A percentile compares a stretch with the other conserved stretches of the same genome.
phyloP scores from a whole-genome alignment of 2,888 invertebrate genomes.

The Zhengitettix transpicula region DNA sequence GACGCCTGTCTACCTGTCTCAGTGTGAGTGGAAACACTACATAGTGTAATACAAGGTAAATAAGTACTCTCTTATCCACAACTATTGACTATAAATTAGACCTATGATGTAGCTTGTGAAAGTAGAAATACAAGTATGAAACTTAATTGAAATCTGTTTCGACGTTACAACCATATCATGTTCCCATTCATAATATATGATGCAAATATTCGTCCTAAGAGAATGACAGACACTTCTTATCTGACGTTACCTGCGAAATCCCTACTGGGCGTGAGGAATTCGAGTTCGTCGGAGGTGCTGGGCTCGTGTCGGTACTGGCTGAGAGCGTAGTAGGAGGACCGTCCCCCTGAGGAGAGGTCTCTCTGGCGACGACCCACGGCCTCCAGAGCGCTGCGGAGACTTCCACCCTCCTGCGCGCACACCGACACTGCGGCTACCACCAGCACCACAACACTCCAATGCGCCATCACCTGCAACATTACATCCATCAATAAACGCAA shows the following conservation, averaged over 20 bases:
- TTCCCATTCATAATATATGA: no score
- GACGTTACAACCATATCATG: no score
- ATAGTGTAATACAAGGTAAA: no score
- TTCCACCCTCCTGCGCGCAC: slow-evolving; percentile 18
- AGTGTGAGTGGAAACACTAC: no score
- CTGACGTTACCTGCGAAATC: slow-evolving; percentile 2
- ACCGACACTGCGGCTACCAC: neutral
- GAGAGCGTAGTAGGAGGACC: slow-evolving; percentile 1
- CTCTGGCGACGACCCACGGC: slow-evolving; percentile 35
- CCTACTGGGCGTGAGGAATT: slow-evolving; percentile 13
- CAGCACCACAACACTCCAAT: neutral
- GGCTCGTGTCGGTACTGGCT: slow-evolving; percentile 1
- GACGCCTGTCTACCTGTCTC: no score
- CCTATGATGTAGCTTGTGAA: no score
- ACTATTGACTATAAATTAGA: neutral
- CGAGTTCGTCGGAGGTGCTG: slow-evolving; percentile 1
- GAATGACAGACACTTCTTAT: no score
- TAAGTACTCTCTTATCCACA: no score
- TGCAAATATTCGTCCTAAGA: no score
- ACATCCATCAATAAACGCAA: no score
- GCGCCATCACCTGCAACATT: neutral
- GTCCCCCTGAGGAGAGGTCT: slow-evolving; percentile 14
- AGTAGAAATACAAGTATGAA: no score
- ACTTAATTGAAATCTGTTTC: neutral
- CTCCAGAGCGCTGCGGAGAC: slow-evolving; percentile 34